Base-by-base conservation (phyloP, 2,797 vertebrate species). In the Galaxias olidus region DNA sequence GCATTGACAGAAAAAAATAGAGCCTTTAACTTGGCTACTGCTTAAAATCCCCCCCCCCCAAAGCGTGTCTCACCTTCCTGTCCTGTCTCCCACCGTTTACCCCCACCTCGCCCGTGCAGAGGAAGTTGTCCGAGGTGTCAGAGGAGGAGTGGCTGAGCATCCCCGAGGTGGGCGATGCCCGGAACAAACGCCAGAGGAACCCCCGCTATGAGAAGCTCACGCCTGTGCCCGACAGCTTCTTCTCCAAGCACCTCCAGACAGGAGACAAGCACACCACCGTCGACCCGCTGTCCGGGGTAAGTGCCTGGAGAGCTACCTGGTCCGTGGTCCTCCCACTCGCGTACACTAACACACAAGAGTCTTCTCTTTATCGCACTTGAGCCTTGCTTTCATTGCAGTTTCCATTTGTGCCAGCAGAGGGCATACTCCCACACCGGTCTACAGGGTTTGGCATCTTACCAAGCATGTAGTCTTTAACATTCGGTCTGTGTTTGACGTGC, bases 91-190 rank as follows among this genome's bases (percentile, higher is more conserved):
- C 15, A 4, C 59, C 19, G 9, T 20, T 65, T 19, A 3, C 61
- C 0, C 48, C 65, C 53, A 12, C 10, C 7, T 1, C 76, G 1
- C 77, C 51, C 73, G 65, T 69, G 10, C 76, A 99, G 98, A 89
- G 97, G 71, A 99, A 99, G 75, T 77, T 99, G 68, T 89, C 96
- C 0, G 98, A 98, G 83, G 97, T 99, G 55, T 96, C 98, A 0
- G 97, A 98, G 61, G 96, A 98, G 56, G 98, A 99, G 75, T 99
- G 98, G 98, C 84, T 99, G 61, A 99, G 97, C 62, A 99, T 99
- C 74, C 98, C 98, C 0, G 98, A 99, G 69, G 98, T 99, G 43
- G 98, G 98, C 0, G 97, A 99, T 14, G 97, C 96, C 73, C 93
- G 98, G 69, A 99, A 99, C 87, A 99, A 99, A 54, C 92, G 97